Conservation (phyloP, 2,888 invertebrate species). For the Desoria tigrina region DNA sequence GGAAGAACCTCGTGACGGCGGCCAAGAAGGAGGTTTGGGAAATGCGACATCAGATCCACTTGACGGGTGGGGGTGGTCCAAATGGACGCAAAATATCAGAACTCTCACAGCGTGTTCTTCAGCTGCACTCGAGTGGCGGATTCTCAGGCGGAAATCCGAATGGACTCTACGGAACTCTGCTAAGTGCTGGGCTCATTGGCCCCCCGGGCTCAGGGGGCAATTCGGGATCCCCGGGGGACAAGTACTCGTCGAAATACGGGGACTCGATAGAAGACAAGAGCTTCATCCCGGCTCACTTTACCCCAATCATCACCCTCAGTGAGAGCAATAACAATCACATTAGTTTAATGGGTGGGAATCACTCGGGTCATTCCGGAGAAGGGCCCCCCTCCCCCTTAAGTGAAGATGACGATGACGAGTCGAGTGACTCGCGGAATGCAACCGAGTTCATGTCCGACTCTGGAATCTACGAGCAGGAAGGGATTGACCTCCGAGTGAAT, state of each 20-base stretch:
- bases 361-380: slow-evolving; percentile 24
- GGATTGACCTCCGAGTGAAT: slow-evolving; percentile 51
- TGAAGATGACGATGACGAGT: slow-evolving; percentile 45
- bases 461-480: slow-evolving; percentile 50
- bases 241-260: slow-evolving; percentile 34
- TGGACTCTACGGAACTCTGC: slow-evolving; percentile 36
- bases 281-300: slow-evolving; percentile 49
- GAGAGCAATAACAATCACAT: slow-evolving; percentile 51
- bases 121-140: slow-evolving; percentile 50
- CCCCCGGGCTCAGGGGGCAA: slow-evolving; percentile 22
- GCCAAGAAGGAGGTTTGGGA: slow-evolving; percentile 54
- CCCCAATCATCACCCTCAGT: slow-evolving; percentile 52
- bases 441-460: slow-evolving; percentile 47
- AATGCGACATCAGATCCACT: slow-evolving; percentile 50
- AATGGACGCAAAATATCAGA: slow-evolving; percentile 52
- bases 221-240: slow-evolving; percentile 26
- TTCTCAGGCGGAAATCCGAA: slow-evolving; percentile 36
- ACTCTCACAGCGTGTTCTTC: slow-evolving; percentile 52
- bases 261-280: slow-evolving; percentile 39
- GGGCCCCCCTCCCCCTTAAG: slow-evolving; percentile 45
- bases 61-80: slow-evolving; percentile 36
- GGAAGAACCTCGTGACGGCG: slow-evolving; percentile 53
- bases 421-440: slow-evolving; percentile 43
- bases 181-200: slow-evolving; percentile 39
- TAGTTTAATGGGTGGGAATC: slow-evolving; percentile 33